phyloP scores from a whole-genome alignment of 2,113 vertebrate genomes.

The Myotis lucifugus region DNA sequence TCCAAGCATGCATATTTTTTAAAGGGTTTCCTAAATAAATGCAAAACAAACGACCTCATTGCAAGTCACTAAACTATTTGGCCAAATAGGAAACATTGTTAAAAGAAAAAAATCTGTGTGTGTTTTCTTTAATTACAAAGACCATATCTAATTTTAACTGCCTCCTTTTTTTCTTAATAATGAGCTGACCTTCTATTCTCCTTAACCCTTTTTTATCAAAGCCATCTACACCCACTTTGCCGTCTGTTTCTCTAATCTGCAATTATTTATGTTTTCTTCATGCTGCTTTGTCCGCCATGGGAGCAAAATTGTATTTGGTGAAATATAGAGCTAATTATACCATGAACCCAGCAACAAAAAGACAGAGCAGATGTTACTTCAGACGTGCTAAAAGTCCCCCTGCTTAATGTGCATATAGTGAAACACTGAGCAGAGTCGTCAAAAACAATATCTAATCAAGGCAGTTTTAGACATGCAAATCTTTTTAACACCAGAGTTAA shows the following conservation, averaged over 20 bases:
- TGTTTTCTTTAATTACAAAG: slow-evolving; percentile 77
- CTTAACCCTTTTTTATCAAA: slow-evolving; percentile 89
- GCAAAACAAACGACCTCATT: slow-evolving; percentile 41
- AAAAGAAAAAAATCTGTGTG: slow-evolving; percentile 68
- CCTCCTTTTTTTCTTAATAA: slow-evolving; percentile 79
- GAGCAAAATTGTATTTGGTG: slow-evolving; percentile 90
- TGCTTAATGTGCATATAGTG: slow-evolving; percentile 83
- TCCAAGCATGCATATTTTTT: slow-evolving; percentile 15
- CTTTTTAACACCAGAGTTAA: slow-evolving; percentile 83
- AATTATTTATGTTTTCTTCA: slow-evolving; percentile 92
- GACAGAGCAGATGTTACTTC: slow-evolving; percentile 91
- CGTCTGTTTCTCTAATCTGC: slow-evolving; percentile 92
- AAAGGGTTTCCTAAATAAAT: slow-evolving; percentile 60
- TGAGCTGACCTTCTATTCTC: slow-evolving; percentile 88
- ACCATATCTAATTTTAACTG: slow-evolving; percentile 81
- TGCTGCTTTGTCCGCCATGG: slow-evolving; percentile 87
- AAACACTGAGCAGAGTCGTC: slow-evolving; percentile 77
- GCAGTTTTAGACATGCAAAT: slow-evolving; percentile 84
- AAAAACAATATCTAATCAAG: slow-evolving; percentile 82
- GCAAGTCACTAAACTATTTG: slow-evolving; percentile 59
- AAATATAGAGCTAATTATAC: slow-evolving; percentile 92
- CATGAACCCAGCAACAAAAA: slow-evolving; percentile 89
- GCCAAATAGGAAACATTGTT: slow-evolving; percentile 63
- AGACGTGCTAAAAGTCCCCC: slow-evolving; percentile 86
- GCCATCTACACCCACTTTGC: slow-evolving; percentile 88